phyloP scores from a whole-genome alignment of 1,140 invertebrate genomes.

The Drosophila ogumai region DNA sequence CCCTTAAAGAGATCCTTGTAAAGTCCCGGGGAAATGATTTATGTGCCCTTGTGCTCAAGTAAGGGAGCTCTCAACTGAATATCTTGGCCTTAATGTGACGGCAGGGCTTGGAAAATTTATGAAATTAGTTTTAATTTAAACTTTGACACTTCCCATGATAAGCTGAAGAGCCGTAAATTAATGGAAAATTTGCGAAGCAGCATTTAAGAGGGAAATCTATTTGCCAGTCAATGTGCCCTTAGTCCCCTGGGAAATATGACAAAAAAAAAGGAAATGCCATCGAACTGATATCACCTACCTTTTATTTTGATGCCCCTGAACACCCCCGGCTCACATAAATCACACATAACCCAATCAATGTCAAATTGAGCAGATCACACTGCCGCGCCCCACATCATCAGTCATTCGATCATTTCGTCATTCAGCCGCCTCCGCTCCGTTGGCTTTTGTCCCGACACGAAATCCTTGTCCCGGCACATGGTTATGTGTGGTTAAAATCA shows the following conservation, averaged over 20 bases:
- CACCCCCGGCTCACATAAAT: conserved; percentile 43
- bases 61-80: background rate
- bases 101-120: conserved; percentile 25
- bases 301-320: background rate
- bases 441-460: conserved; percentile 11
- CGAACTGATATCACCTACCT: conserved; percentile 16
- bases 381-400: conserved; percentile 36
- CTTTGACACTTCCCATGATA: conserved; percentile 40
- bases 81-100: conserved; percentile 12
- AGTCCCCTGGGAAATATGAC: conserved; percentile 12
- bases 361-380: conserved; percentile 66
- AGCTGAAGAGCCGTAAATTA: conserved; percentile 21
- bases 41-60: conserved; percentile 38
- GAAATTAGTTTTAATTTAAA: conserved; percentile 50
- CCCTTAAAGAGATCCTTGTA: background rate
- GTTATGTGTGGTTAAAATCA: conserved; percentile 45
- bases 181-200: background rate
- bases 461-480: conserved; percentile 10
- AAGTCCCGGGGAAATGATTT: conserved; percentile 55
- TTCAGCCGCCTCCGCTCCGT: background rate
- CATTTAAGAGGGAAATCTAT: conserved; percentile 20
- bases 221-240: conserved; percentile 8
- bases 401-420: conserved; percentile 35
- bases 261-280: conserved; percentile 8
- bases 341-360: conserved; percentile 72